Conservation (phyloP, 2,888 invertebrate species). For the Altica lythri region DNA sequence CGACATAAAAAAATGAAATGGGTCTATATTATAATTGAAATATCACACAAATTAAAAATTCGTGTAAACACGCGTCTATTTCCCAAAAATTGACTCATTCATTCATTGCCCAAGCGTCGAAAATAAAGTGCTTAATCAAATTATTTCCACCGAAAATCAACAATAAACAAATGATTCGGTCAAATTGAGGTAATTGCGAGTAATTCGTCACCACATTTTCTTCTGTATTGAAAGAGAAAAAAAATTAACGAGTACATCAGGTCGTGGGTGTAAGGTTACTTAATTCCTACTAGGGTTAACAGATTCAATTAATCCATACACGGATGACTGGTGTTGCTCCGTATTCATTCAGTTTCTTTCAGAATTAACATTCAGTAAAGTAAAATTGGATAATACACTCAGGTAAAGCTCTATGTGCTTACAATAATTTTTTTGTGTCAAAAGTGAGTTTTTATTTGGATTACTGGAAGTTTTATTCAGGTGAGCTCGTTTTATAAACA, state of each 20-base stretch:
- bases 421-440: too few species aligned
- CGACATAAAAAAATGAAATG: too few species aligned
- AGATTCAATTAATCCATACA: conserved; percentile 33
- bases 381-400: background rate
- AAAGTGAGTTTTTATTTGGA: too few species aligned
- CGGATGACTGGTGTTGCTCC: conserved; percentile 12
- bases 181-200: conserved; percentile 28
- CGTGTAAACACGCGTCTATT: too few species aligned
- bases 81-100: too few species aligned
- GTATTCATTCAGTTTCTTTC: conserved; percentile 25
- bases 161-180: conserved; percentile 24
- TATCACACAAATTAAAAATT: too few species aligned
- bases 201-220: conserved; percentile 33
- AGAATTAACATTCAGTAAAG: background rate
- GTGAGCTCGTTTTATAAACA: too few species aligned
- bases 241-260: conserved; percentile 29
- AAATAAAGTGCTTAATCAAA: conserved; percentile 5
- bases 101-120: background rate
- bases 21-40: too few species aligned
- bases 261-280: conserved; percentile 37
- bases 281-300: conserved; percentile 37
- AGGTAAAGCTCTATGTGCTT: too few species aligned
- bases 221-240: conserved; percentile 21
- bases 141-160: conserved; percentile 22
- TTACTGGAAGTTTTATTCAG: too few species aligned